These are phyloP conservation scores for Microtus pennsylvanicus DNA, from an alignment of 2,113 vertebrate genomes.

Conservation along the genomic window DNA sequence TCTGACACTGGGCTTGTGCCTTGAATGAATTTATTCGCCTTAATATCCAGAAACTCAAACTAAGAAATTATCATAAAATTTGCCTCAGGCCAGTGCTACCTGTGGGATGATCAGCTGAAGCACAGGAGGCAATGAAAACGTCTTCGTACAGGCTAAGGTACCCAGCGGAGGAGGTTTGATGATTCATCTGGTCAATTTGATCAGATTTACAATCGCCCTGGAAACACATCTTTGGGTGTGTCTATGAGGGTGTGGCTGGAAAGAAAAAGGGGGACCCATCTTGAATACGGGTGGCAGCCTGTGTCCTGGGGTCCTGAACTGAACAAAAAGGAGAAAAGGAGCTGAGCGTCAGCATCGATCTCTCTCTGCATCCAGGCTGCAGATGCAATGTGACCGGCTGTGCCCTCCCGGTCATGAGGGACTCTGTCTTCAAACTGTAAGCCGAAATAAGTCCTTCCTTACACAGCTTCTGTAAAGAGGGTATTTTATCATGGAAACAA, in stretches of 20 bases:
- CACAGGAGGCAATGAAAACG: background rate
- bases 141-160: background rate
- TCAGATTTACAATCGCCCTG: background rate
- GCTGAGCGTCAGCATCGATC: too few relatives aligned
- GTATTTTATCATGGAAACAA: background rate
- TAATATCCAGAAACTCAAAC: background rate
- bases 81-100: background rate
- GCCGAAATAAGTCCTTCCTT: background rate
- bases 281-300: background rate
- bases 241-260: background rate
- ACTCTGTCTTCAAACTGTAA: background rate
- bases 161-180: background rate
- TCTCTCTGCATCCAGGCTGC: background rate
- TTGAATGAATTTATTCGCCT: background rate
- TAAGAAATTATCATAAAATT: constrained; percentile 10
- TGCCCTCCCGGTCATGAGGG: background rate
- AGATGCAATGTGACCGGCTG: background rate
- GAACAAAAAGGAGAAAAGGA: background rate
- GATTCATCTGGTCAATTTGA: background rate
- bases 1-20: background rate
- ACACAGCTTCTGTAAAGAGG: background rate
- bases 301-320: background rate
- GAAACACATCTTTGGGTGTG: background rate
- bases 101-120: background rate
- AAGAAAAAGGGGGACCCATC: background rate